A percentile compares a stretch with the other conserved stretches of the same genome.
phyloP scores from a whole-genome alignment of 2,888 invertebrate genomes.

The Drosophila hamatofila region DNA sequence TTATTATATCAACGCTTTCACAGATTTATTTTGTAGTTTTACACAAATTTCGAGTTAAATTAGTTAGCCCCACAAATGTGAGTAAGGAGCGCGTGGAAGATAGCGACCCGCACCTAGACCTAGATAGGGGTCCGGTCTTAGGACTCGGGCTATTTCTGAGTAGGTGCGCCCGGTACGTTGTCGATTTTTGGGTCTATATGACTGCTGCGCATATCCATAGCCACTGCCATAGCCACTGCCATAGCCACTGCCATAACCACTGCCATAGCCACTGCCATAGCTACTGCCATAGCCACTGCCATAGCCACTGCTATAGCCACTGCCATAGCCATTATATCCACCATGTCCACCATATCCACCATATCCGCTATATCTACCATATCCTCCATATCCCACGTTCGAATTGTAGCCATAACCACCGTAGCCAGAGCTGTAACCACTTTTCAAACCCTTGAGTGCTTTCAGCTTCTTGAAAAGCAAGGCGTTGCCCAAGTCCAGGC shows the following conservation, averaged over 20 bases:
- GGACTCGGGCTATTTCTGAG: constrained; percentile 89
- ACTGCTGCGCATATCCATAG: constrained; percentile 16
- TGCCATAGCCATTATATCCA: not conserved
- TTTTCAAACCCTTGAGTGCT: constrained; percentile 15
- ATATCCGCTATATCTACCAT: constrained; percentile 27
- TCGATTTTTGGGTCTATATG: constrained; percentile 11
- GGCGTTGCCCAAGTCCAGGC: constrained; percentile 43
- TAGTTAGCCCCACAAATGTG: constrained; percentile 69
- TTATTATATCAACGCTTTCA: constrained; percentile 9
- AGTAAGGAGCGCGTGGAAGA: constrained; percentile 87
- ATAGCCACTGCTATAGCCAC: not conserved
- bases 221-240: constrained; percentile 16
- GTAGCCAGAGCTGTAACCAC: constrained; percentile 7
- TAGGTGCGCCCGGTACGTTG: constrained; percentile 86
- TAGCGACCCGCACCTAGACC: constrained; percentile 86
- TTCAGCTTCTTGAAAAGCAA: constrained; percentile 65
- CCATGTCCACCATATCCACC: constrained; percentile 21
- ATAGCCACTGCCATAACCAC: not conserved
- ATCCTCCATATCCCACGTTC: constrained; percentile 2
- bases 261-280: not conserved
- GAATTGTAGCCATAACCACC: not conserved
- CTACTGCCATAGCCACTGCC: not conserved
- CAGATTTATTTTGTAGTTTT: constrained; percentile 1
- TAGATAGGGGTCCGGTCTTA: constrained; percentile 86
- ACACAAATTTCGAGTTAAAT: not conserved